These are phyloP conservation scores for Geothlypis trichas DNA, from an alignment of 2,113 vertebrate species.

Conservation along the genomic window DNA sequence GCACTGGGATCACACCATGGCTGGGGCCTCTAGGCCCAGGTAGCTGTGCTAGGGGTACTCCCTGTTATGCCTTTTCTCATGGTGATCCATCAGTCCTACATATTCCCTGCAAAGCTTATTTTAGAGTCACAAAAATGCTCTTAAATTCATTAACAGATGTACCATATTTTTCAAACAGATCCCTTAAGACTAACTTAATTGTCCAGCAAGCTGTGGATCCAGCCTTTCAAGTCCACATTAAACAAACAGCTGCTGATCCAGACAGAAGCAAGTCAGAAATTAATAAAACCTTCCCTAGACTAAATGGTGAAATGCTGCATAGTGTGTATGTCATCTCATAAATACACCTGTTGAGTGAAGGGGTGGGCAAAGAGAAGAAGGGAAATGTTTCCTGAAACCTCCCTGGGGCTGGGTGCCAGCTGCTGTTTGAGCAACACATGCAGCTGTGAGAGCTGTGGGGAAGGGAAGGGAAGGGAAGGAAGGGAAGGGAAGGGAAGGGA, in stretches of 20 bases:
- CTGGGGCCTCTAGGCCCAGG: background rate
- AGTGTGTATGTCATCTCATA: background rate
- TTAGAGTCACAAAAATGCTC: background rate
- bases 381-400: background rate
- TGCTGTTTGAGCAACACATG: background rate
- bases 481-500: background rate
- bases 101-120: background rate
- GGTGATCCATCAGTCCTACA: background rate
- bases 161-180: background rate
- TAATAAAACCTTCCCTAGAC: background rate
- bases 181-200: background rate
- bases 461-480: background rate
- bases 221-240: background rate
- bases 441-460: accelerated
- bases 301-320: background rate
- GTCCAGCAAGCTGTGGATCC: background rate
- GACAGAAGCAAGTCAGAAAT: background rate
- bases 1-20: background rate
- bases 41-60: background rate
- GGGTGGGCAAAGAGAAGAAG: background rate
- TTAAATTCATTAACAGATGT: background rate
- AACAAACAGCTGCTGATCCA: background rate
- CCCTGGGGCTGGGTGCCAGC: background rate
- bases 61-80: background rate
- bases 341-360: conserved; percentile 16